phyloP scores from a whole-genome alignment of 1,140 invertebrate species.

The Cepaea nemoralis region DNA sequence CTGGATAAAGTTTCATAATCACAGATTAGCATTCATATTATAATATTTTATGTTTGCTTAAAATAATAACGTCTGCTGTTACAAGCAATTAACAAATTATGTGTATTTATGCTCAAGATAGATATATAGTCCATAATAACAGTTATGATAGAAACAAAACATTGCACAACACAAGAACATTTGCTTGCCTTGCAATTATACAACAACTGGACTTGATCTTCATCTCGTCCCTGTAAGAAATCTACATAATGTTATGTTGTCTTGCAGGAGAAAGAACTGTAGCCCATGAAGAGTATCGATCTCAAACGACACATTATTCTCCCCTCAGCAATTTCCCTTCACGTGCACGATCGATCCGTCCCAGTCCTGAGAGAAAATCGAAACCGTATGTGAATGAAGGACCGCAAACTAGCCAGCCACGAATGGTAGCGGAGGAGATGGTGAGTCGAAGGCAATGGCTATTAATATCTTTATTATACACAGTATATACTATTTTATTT shows the following conservation, averaged over 20 bases:
- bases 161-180: not conserved
- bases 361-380: slow-evolving; percentile 8
- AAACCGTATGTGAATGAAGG: not conserved
- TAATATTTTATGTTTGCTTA: not conserved
- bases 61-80: not conserved
- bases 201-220: not conserved
- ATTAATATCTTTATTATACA: no score
- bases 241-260: slow-evolving; percentile 35
- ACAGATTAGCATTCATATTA: not conserved
- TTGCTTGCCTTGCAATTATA: slow-evolving; percentile 10
- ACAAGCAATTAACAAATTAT: not conserved
- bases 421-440: no score
- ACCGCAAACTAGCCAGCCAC: not conserved
- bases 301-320: slow-evolving; percentile 2
- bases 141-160: not conserved
- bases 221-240: slow-evolving; percentile 11
- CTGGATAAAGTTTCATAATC: not conserved
- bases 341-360: slow-evolving; percentile 13
- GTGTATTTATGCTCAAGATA: not conserved
- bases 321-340: slow-evolving; percentile 21
- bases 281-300: slow-evolving; percentile 26
- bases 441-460: no score
- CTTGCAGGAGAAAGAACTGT: slow-evolving; percentile 14
- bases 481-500: no score
- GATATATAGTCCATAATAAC: not conserved